phyloP scores from a whole-genome alignment of 2,888 invertebrate genomes.

The Watsonalla cultraria region DNA sequence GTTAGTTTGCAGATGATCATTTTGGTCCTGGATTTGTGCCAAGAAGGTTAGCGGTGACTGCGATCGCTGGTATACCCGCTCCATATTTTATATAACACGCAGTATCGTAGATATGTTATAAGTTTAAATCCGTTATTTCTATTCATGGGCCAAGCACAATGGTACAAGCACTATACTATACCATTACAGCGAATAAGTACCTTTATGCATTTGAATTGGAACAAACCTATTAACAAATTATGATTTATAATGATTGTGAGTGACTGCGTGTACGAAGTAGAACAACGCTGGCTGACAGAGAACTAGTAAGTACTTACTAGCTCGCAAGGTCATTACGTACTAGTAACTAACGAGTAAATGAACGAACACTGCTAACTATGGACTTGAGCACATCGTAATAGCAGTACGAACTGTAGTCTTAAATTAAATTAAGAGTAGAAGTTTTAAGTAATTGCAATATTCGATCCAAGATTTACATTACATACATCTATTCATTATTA shows the following conservation, averaged over 20 bases:
- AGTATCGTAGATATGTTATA: too few relatives aligned
- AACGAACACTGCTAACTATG: slow-evolving; percentile 6
- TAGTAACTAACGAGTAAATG: slow-evolving; percentile 1
- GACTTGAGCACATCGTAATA: neutral
- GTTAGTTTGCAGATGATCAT: neutral
- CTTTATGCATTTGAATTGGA: too few relatives aligned
- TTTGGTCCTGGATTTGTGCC: neutral
- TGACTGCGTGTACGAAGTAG: slow-evolving; percentile 19
- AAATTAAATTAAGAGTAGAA: too few relatives aligned
- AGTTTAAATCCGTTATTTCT: too few relatives aligned
- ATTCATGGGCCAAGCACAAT: too few relatives aligned
- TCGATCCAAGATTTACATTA: too few relatives aligned
- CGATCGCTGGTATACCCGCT: neutral
- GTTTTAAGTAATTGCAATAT: too few relatives aligned
- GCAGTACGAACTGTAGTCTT: neutral
- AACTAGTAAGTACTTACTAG: slow-evolving; percentile 15
- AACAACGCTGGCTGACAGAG: slow-evolving; percentile 19
- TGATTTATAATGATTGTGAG: neutral
- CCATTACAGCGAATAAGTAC: too few relatives aligned
- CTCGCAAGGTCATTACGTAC: slow-evolving; percentile 31
- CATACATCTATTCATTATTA: too few relatives aligned
- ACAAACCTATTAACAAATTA: neutral
- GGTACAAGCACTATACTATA: too few relatives aligned
- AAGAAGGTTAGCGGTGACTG: neutral
- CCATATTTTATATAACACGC: neutral